Percentiles rank a stretch among this genome's conserved stretches.
These are phyloP conservation scores for Charina bottae DNA, from an alignment of 2,113 vertebrate genomes.

Conservation along the genomic window DNA sequence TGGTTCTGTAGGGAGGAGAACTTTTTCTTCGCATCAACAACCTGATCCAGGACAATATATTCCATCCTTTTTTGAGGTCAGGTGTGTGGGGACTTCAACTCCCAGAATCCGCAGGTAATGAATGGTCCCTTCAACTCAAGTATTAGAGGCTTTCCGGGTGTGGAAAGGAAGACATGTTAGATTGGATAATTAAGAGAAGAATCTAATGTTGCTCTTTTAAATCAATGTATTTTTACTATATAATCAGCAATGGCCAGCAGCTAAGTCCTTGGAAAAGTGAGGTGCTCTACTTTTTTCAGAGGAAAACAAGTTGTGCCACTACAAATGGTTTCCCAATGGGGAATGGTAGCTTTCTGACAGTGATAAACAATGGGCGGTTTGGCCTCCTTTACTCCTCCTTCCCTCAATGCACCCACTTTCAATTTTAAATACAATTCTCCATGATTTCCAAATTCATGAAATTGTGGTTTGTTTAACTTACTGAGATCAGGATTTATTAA, in stretches of 20 bases:
- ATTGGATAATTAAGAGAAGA: fast-evolving
- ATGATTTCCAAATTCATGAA: not conserved
- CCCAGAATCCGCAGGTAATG: not conserved
- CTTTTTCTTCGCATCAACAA: not conserved
- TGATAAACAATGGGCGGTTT: not conserved
- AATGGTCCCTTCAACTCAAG: fast-evolving
- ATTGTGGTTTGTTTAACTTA: not conserved
- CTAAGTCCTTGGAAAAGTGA: not conserved
- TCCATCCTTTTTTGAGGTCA: not conserved
- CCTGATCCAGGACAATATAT: not conserved
- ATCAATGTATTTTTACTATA: not conserved
- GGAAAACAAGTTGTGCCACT: not conserved
- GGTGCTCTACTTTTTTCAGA: no score
- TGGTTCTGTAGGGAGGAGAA: not conserved
- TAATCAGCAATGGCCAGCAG: not conserved
- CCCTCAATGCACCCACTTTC: not conserved
- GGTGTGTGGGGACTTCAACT: not conserved
- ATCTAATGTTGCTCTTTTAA: not conserved
- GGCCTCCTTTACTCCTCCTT: not conserved
- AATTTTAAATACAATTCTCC: not conserved
- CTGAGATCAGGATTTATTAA: not conserved
- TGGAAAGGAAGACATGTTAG: not conserved
- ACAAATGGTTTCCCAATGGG: not conserved
- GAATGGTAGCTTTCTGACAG: not conserved
- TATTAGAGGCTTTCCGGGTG: not conserved